phyloP scores from a whole-genome alignment of 2,888 invertebrate genomes.

The Toxonevra muliebris region DNA sequence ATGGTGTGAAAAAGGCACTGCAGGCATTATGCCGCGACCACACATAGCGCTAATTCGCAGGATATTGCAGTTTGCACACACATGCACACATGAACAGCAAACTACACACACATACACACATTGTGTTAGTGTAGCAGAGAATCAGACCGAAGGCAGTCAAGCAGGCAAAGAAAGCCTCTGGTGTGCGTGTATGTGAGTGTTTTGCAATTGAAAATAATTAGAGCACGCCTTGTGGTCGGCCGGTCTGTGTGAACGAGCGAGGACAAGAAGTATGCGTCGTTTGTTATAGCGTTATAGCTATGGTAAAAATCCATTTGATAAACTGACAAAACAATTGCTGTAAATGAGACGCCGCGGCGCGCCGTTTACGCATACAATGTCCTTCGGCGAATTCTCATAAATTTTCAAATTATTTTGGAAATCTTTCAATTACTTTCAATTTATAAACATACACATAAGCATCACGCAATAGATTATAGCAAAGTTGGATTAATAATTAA shows the following conservation, averaged over 20 bases:
- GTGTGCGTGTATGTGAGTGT: background rate
- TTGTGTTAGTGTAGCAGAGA: conserved; percentile 3
- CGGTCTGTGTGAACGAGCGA: too few relatives aligned
- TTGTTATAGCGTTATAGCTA: conserved; percentile 5
- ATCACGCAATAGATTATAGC: background rate
- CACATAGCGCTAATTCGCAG: conserved; percentile 31
- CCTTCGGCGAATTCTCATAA: conserved; percentile 24
- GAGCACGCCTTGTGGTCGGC: conserved; percentile 10
- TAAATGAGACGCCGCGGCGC: conserved; percentile 38
- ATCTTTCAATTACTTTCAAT: conserved; percentile 44
- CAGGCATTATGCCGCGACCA: conserved; percentile 15
- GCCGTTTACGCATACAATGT: conserved; percentile 26
- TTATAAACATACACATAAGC: background rate
- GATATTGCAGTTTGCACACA: conserved; percentile 24
- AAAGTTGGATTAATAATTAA: conserved; percentile 50
- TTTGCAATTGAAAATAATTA: conserved; percentile 36
- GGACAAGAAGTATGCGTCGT: too few relatives aligned
- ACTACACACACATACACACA: background rate
- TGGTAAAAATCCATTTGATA: conserved; percentile 31
- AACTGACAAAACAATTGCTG: conserved; percentile 29
- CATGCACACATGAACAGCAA: background rate
- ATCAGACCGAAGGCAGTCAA: background rate
- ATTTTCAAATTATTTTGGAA: conserved; percentile 48
- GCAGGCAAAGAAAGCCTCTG: background rate
- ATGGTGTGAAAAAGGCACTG: conserved; percentile 32